Conservation (phyloP, 2,888 invertebrate species). For the Cataglyphis altisquamis region DNA sequence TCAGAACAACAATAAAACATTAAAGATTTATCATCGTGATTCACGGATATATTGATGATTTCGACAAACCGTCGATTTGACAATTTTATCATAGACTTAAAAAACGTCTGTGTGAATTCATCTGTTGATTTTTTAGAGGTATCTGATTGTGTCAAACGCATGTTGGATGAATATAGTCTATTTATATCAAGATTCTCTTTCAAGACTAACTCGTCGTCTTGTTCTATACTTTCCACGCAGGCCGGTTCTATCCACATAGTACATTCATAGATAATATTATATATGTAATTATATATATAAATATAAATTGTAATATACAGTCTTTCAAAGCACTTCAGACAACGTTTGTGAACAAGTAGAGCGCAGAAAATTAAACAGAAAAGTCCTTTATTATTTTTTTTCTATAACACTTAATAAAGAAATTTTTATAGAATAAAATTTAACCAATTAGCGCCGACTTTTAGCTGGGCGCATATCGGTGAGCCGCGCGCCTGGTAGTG, state of each 20-base stretch:
- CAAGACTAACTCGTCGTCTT: not conserved
- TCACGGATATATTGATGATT: slow-evolving; percentile 65
- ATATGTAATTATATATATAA: not conserved
- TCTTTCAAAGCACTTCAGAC: too few relatives aligned
- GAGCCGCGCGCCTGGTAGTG: too few relatives aligned
- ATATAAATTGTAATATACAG: not conserved
- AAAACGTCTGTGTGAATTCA: slow-evolving; percentile 72
- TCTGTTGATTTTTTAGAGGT: not conserved
- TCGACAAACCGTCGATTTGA: slow-evolving; percentile 65
- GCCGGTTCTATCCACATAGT: not conserved
- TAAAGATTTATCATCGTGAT: slow-evolving; percentile 63
- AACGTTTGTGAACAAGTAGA: too few relatives aligned
- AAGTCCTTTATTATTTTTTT: too few relatives aligned
- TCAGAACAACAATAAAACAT: slow-evolving; percentile 67
- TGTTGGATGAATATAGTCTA: not conserved
- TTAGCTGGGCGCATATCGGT: too few relatives aligned
- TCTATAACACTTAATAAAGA: too few relatives aligned
- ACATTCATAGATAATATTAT: not conserved
- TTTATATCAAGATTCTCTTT: not conserved
- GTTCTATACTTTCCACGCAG: not conserved
- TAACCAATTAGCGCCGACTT: too few relatives aligned
- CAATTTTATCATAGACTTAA: slow-evolving; percentile 72
- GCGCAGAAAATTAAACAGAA: too few relatives aligned
- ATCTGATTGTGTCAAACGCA: not conserved
- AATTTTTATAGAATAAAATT: too few relatives aligned